Conservation (phyloP, 2,797 vertebrate genomes). For the Pterois miles region DNA sequence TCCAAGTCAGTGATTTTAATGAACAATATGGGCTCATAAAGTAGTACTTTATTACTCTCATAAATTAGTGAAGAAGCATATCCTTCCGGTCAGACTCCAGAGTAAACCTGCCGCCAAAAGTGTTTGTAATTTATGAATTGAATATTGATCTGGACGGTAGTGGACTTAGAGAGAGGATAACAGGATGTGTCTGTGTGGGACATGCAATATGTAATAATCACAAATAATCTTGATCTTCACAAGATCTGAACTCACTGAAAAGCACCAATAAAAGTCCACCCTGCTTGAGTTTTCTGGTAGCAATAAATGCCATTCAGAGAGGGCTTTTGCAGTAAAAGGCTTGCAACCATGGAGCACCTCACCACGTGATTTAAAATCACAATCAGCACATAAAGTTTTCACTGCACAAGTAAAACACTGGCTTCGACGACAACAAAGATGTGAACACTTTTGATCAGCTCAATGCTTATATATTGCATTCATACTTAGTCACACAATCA, state of each 20-base stretch:
- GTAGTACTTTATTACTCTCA: constrained; percentile 40
- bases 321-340: background rate
- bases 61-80: constrained; percentile 48
- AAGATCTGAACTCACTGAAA: constrained; percentile 18
- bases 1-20: constrained; percentile 57
- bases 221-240: constrained; percentile 21
- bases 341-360: background rate
- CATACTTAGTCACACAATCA: background rate
- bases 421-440: background rate
- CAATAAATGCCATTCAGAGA: constrained; percentile 9
- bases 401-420: background rate
- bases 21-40: constrained; percentile 55
- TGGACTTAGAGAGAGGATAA: constrained; percentile 13
- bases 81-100: constrained; percentile 18
- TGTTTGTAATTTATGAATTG: constrained; percentile 34
- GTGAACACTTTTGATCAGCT: background rate
- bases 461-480: background rate
- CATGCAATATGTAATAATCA: constrained; percentile 14
- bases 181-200: background rate
- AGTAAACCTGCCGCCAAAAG: constrained; percentile 31
- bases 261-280: background rate
- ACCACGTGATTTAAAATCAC: background rate
- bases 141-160: constrained; percentile 30
- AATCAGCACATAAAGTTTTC: background rate
- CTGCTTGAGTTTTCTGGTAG: background rate